phyloP scores from a whole-genome alignment of 2,113 vertebrate genomes.

The Seriola dumerili region DNA sequence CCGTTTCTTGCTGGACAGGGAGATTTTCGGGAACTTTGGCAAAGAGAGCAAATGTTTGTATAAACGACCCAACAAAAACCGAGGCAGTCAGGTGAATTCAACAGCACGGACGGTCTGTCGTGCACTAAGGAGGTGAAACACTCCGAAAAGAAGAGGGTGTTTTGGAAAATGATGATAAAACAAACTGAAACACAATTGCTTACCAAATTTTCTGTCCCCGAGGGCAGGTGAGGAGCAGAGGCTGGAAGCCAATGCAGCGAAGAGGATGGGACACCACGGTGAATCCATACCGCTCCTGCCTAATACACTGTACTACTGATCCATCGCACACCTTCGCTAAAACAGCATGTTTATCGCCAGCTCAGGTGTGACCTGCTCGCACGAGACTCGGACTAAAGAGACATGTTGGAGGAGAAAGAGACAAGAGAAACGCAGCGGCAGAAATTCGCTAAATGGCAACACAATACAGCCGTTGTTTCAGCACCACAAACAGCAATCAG shows the following conservation, averaged over 20 bases:
- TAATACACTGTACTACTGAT: constrained; percentile 38
- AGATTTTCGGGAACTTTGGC: constrained; percentile 50
- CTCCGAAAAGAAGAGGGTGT: not conserved
- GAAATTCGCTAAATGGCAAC: constrained; percentile 33
- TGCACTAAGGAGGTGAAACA: not conserved
- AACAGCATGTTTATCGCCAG: constrained; percentile 56
- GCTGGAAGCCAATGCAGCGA: constrained; percentile 73
- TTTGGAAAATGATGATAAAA: not conserved
- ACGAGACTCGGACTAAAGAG: constrained; percentile 11
- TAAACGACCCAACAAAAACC: not conserved
- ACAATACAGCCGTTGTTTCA: constrained; percentile 77
- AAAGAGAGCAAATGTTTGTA: constrained; percentile 6
- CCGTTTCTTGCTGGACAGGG: not conserved
- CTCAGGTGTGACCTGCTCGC: constrained; percentile 36
- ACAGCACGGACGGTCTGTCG: constrained; percentile 5
- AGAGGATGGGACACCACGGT: constrained; percentile 73
- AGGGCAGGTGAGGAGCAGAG: constrained; percentile 68
- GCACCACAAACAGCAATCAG: constrained; percentile 84
- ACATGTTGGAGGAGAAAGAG: constrained; percentile 18
- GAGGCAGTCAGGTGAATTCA: constrained; percentile 5
- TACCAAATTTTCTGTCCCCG: constrained; percentile 83
- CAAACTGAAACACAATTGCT: constrained; percentile 43
- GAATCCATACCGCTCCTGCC: constrained; percentile 76
- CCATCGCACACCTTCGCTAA: constrained; percentile 74
- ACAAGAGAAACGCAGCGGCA: not conserved